Evolutionary conservation across 2,113 vertebrate genomes (phyloP), one percentile per base, ranked within the genome.

Genomic region (Gambusia affinis): DNA sequence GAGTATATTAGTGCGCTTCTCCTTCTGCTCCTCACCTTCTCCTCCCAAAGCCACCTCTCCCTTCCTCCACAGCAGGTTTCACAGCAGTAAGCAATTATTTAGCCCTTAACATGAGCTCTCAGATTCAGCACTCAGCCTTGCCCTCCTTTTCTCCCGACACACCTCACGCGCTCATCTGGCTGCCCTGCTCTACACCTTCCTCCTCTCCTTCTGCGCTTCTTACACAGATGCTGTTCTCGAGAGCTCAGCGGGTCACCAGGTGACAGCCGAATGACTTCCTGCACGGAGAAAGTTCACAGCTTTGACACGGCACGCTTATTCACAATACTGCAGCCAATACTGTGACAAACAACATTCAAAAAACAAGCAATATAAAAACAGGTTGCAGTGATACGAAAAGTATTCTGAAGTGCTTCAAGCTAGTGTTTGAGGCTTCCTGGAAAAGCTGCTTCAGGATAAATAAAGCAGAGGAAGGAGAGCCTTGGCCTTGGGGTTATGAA

Each of bases 1-100:
- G 63, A 84, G 82, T 73, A 39, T 76, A 75, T 71, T 76, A 19
- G 12, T 28, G 19, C 44, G 47, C 68, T 76, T 72, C 78, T 54
- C 68, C 65, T 83, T 70, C 74, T 70, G 80, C 33, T 78, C 31
- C 12, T 70, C 73, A 76, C 67, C 76, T 85, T 81, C 79, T 80
- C 81, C 83, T 86, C 78, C 75, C 57, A 28, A 28, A 47, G 64
- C 57, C 62, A 39, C 54, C 33, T 78, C 67, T 80, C 33, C 30
- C 63, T 60, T 82, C 68, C 44, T 67, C 60, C 65, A 68, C 74
- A 62, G 44, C 60, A 64, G 63, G 67, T 89, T 89, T 90, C 82
- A 82, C 77, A 75, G 80, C 11, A 6, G 73, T 79, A 73, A 88
- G 84, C 78, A 85, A 83, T 89, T 87, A 85, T 88, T 84, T 76